Evolutionary conservation across 2,888 invertebrate genomes (phyloP).

Genomic region (Luperina nickerlii): DNA sequence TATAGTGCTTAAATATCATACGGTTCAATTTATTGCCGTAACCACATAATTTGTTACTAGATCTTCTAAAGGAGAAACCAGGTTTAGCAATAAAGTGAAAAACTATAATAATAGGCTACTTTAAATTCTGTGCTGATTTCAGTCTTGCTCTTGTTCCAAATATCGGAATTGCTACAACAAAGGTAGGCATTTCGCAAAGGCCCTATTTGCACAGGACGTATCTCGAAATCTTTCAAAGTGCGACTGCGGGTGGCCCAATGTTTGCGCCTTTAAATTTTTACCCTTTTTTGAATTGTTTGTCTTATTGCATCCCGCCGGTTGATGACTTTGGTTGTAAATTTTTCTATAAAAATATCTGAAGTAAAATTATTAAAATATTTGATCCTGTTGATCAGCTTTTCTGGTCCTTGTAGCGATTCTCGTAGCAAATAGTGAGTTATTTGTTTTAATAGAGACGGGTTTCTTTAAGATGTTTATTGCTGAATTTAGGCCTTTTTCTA

Average conservation of each 20-base stretch:
- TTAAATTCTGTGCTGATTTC: neutral
- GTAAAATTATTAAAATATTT: slow-evolving; percentile 2
- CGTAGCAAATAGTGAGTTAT: neutral
- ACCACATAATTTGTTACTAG: no score
- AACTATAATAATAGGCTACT: neutral
- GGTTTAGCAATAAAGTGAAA: neutral
- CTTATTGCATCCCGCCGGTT: slow-evolving; percentile 50
- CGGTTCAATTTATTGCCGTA: neutral
- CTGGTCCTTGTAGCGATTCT: neutral
- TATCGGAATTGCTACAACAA: slow-evolving; percentile 5
- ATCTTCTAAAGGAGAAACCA: neutral
- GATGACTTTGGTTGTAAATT: slow-evolving; percentile 54
- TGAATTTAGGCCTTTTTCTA: neutral
- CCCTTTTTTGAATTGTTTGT: slow-evolving; percentile 60
- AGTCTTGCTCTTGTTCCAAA: slow-evolving; percentile 3
- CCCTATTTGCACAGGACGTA: slow-evolving; percentile 70
- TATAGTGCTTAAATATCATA: neutral
- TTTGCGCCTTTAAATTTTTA: slow-evolving; percentile 52
- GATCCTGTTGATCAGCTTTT: neutral
- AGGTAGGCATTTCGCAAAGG: slow-evolving; percentile 65
- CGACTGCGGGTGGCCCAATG: slow-evolving; percentile 73
- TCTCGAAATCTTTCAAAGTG: slow-evolving; percentile 65
- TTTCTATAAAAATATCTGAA: slow-evolving; percentile 21
- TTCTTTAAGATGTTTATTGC: neutral
- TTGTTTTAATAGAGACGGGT: neutral